A percentile compares a stretch with the other conserved stretches of the same genome.
Conservation (phyloP, 64 coral and sea anemone species). For the Hydrozoanthus tunicans region DNA sequence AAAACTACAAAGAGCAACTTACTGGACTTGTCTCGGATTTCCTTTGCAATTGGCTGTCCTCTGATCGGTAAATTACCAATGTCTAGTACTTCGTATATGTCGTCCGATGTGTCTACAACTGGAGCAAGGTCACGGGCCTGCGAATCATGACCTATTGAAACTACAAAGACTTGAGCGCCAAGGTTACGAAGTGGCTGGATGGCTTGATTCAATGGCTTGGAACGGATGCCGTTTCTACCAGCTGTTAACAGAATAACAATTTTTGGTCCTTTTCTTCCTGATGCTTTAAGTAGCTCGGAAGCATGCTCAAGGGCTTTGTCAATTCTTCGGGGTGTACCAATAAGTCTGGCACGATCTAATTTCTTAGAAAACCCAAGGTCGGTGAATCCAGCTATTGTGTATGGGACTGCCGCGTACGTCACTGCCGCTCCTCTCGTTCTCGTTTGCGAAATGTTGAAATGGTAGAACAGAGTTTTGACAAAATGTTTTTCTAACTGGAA, state of each 20-base stretch:
- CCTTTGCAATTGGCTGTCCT: constrained; percentile 37
- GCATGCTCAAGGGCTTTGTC: constrained; percentile 64
- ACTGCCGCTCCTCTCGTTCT: constrained; percentile 54
- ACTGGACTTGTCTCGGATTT: constrained; percentile 70
- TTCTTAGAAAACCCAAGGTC: constrained; percentile 10
- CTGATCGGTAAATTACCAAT: constrained; percentile 56
- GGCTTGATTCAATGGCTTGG: constrained; percentile 43
- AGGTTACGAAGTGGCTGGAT: constrained; percentile 32
- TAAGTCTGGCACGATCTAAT: background rate
- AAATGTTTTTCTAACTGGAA: constrained; percentile 74
- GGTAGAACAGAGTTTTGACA: constrained; percentile 51
- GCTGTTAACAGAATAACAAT: constrained; percentile 72
- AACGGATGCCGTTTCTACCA: constrained; percentile 51
- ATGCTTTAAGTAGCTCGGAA: constrained; percentile 5
- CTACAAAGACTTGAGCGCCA: constrained; percentile 67
- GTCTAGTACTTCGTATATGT: constrained; percentile 52
- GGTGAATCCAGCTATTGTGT: constrained; percentile 12
- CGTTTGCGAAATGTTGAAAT: constrained; percentile 58
- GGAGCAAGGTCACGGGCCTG: constrained; percentile 51
- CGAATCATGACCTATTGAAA: constrained; percentile 57
- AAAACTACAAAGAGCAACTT: background rate
- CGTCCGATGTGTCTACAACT: constrained; percentile 50
- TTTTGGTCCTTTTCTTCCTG: constrained; percentile 62
- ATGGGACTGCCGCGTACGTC: constrained; percentile 62
- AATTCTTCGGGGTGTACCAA: constrained; percentile 53